Percentiles rank a stretch among this genome's conserved stretches.
Evolutionary conservation across 2,113 vertebrate species (phyloP).

Genomic region (Onychorhynchus coronatus): DNA sequence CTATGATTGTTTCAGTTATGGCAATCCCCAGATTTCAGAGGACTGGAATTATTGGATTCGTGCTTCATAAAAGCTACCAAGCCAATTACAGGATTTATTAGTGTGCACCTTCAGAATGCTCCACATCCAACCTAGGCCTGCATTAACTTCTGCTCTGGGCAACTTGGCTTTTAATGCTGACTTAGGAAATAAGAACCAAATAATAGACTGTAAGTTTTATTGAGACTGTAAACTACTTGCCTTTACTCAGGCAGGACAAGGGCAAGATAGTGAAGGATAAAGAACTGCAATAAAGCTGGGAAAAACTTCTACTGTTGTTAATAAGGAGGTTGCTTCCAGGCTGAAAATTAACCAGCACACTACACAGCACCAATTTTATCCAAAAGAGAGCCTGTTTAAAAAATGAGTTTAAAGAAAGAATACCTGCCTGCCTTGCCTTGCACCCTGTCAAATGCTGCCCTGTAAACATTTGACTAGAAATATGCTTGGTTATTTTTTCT

Average conservation of each 20-base stretch:
- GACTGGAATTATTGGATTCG: constrained; percentile 14
- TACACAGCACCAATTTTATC: not conserved
- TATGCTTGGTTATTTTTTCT: not conserved
- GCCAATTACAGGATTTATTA: not conserved
- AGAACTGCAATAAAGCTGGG: not conserved
- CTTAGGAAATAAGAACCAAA: not conserved
- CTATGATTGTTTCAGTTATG: not conserved
- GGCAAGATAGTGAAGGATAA: not conserved
- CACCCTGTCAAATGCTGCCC: not conserved
- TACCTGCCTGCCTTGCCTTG: not conserved
- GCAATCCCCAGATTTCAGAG: not conserved
- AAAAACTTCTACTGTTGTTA: not conserved
- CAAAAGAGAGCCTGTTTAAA: not conserved
- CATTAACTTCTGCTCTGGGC: not conserved
- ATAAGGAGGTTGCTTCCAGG: not conserved
- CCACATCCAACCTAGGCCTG: not conserved
- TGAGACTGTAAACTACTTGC: not conserved
- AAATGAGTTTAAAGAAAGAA: not conserved
- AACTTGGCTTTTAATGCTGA: not conserved
- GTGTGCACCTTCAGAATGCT: not conserved
- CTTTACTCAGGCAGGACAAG: not conserved
- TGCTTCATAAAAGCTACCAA: constrained; percentile 45
- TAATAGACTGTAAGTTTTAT: not conserved
- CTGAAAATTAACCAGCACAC: not conserved
- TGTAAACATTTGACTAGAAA: not conserved